Evolutionary conservation across 2,797 vertebrate species (phyloP).

Genomic region (Alosa sapidissima): DNA sequence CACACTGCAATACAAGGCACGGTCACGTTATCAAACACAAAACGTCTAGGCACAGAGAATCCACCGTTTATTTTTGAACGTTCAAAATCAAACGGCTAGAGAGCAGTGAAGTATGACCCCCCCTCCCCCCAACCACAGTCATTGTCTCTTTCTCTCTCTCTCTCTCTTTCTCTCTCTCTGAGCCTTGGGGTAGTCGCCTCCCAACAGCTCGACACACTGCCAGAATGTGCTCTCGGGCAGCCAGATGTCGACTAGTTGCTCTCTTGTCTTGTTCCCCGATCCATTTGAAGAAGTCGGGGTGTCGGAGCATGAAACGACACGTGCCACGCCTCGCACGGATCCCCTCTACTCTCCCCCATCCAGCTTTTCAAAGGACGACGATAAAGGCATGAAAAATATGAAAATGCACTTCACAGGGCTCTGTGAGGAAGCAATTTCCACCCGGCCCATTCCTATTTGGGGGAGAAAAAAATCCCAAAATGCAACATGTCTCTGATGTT

Average conservation of each 20-base stretch:
- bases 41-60: slow-evolving; percentile 58
- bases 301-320: slow-evolving; percentile 65
- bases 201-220: slow-evolving; percentile 42
- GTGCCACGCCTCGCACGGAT: slow-evolving; percentile 54
- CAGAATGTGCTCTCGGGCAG: slow-evolving; percentile 58
- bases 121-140: background rate
- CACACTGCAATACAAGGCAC: slow-evolving; percentile 54
- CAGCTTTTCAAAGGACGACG: slow-evolving; percentile 66
- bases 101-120: background rate
- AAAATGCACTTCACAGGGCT: slow-evolving; percentile 78
- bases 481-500: slow-evolving; percentile 64
- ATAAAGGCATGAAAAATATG: slow-evolving; percentile 74
- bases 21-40: slow-evolving; percentile 68
- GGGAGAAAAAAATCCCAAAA: slow-evolving; percentile 53
- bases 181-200: background rate
- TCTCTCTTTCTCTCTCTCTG: background rate
- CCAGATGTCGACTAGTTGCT: slow-evolving; percentile 52
- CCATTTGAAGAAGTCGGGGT: slow-evolving; percentile 61
- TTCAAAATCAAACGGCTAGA: slow-evolving; percentile 41
- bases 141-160: background rate
- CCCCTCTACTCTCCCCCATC: slow-evolving; percentile 8
- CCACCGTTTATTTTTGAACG: slow-evolving; percentile 59
- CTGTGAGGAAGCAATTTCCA: slow-evolving; percentile 72
- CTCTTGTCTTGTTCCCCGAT: slow-evolving; percentile 67
- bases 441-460: slow-evolving; percentile 66